phyloP scores from a whole-genome alignment of 2,888 invertebrate genomes.

The Proisotoma minuta region DNA sequence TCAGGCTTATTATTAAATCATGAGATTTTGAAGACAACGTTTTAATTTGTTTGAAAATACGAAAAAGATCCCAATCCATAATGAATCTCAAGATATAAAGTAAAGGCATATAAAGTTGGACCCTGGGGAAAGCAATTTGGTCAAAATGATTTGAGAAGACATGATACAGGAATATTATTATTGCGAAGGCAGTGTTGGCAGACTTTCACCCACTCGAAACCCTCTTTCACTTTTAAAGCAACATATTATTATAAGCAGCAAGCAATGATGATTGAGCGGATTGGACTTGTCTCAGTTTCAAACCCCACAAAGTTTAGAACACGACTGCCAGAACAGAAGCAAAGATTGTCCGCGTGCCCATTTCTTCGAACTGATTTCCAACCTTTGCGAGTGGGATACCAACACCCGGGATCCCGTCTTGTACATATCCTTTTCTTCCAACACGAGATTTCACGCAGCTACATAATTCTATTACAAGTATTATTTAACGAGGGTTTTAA shows the following conservation, averaged over 20 bases:
- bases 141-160: slow-evolving; percentile 1
- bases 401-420: slow-evolving; percentile 8
- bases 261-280: neutral
- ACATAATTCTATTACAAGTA: neutral
- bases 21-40: neutral
- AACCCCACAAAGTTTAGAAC: slow-evolving; percentile 14
- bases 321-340: slow-evolving; percentile 12
- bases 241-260: neutral
- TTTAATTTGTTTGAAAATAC: slow-evolving; percentile 1
- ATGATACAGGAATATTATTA: neutral
- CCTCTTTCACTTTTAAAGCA: neutral
- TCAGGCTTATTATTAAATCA: neutral
- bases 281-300: slow-evolving; percentile 6
- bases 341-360: slow-evolving; percentile 23
- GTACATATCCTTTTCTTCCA: neutral
- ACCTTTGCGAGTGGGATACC: neutral
- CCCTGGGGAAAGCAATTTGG: slow-evolving; percentile 3
- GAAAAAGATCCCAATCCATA: neutral
- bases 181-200: neutral
- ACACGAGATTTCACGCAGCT: neutral
- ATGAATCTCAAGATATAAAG: slow-evolving; percentile 4
- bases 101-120: slow-evolving; percentile 1
- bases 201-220: neutral
- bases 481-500: neutral
- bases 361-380: slow-evolving; percentile 14